Evolutionary conservation across 2,888 invertebrate species (phyloP), one percentile per base, ranked within the genome.

Genomic region (Amphiduros pacificus): DNA sequence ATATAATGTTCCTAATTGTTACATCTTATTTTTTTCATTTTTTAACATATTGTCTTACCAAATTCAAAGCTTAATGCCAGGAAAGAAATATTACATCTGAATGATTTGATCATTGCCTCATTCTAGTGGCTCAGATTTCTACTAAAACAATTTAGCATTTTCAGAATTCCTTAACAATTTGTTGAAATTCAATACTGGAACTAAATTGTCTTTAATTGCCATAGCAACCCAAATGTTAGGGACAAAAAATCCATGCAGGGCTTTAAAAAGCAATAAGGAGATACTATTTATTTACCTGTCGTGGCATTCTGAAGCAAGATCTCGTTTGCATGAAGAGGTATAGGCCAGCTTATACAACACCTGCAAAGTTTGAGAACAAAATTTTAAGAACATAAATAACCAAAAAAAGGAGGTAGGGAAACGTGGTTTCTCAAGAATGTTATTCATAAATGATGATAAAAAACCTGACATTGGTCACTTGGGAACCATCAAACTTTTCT

Each of bases 301-400:
- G 11, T 36, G 11, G 11, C 36, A 17, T 17, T 36, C 36, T 36
- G 11, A 36, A 36, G 36, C 17, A 36, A 11, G 11, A 36, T 36
- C 36, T 36, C 11, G 36, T 36, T 36, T 36, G 36, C 36, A 9
- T 36, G 17, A 36, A 36, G 36, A 17, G 2, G 81, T 81, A 71
- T 84, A 83, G 5, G 85, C 85, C 68, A 83, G 70, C 63, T 83
- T 83, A 74, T 85, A 85, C 65, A 85, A 75, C 5, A 84, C 81
- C 82, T 82, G 67, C 26, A 68, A 54, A n/a, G n/a, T n/a, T n/a
- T n/a, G n/a, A n/a, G n/a, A 31, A 17, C n/a, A 40, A 27, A 55
- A 55, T 2, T 20, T n/a, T 6, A 53, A n/a, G n/a, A 22, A 22
- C 26, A 9, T 24, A 17, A n/a, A 49, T 49, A 49, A 17, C 6